These are phyloP conservation scores for Emydocephalus ijimae DNA, from an alignment of 2,113 vertebrate genomes.

Conservation along the genomic window DNA sequence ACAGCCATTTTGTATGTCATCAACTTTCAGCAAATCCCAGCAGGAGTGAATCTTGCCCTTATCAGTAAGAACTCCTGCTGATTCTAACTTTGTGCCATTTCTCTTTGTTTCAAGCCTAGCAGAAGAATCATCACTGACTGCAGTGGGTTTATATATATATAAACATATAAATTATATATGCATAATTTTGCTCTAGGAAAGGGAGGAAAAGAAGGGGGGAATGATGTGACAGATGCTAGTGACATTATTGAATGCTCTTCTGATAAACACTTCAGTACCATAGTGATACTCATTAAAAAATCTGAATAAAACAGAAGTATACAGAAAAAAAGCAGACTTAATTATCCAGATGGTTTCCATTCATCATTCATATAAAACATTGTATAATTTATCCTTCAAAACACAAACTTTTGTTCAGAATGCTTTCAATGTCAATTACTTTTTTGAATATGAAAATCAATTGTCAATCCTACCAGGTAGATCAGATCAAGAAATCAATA, in stretches of 20 bases:
- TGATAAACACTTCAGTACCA: conserved; percentile 56
- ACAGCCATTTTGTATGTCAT: conserved; percentile 55
- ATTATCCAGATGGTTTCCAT: conserved; percentile 48
- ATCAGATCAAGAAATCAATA: background rate
- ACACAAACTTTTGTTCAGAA: background rate
- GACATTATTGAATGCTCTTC: conserved; percentile 59
- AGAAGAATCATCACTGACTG: background rate
- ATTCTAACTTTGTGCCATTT: conserved; percentile 58
- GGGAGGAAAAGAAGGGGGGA: conserved; percentile 39
- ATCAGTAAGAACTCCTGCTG: conserved; percentile 56
- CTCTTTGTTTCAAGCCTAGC: conserved; percentile 42
- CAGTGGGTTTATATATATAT: conserved; percentile 28
- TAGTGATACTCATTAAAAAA: conserved; percentile 35
- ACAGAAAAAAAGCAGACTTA: conserved; percentile 28
- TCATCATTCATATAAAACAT: conserved; percentile 12
- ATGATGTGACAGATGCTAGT: conserved; percentile 57
- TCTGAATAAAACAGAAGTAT: conserved; percentile 40
- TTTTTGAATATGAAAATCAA: conserved; percentile 29
- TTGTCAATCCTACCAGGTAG: background rate
- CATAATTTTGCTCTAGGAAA: conserved; percentile 55
- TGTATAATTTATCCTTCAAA: conserved; percentile 21
- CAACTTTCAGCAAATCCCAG: conserved; percentile 58
- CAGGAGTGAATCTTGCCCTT: conserved; percentile 62
- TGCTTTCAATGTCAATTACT: conserved; percentile 33
- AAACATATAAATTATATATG: conserved; percentile 53